Percentiles rank a stretch among this genome's conserved stretches.
phyloP scores from a whole-genome alignment of 2,888 invertebrate species.

The Agriopis leucophaearia region DNA sequence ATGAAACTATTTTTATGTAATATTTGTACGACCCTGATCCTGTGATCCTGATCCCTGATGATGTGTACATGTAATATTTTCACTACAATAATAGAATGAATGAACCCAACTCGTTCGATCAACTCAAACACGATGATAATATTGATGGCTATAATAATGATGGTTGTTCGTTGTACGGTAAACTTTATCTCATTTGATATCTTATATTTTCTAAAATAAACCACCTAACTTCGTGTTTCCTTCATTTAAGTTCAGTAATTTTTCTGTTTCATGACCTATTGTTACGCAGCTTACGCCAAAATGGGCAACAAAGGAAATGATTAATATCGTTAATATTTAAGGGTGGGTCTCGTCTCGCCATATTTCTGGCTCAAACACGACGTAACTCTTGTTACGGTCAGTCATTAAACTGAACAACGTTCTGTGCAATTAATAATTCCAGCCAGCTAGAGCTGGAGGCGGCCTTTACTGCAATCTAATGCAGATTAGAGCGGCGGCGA shows the following conservation, averaged over 20 bases:
- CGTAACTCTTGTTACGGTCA: conserved; percentile 9
- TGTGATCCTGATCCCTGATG: no score
- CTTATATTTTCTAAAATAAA: no score
- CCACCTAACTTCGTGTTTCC: neutral
- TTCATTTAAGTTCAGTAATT: conserved; percentile 1
- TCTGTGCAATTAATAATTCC: conserved; percentile 11
- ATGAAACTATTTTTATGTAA: no score
- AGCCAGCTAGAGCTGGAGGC: neutral
- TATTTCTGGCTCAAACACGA: conserved; percentile 23
- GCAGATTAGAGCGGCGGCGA: neutral
- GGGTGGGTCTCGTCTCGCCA: conserved; percentile 9
- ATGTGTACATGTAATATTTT: no score
- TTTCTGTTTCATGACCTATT: conserved; percentile 7
- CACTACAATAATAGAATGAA: no score
- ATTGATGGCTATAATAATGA: no score
- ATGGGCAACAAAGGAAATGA: conserved; percentile 5
- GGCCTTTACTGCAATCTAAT: neutral
- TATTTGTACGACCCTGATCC: no score
- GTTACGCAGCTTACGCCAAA: neutral
- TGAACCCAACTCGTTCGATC: no score
- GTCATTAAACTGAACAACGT: conserved; percentile 8
- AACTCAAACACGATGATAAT: no score
- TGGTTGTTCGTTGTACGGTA: no score
- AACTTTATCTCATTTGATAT: no score
- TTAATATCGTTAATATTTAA: conserved; percentile 15